Evolutionary conservation across 1,140 invertebrate species (phyloP).

Genomic region (Drosophila tani): DNA sequence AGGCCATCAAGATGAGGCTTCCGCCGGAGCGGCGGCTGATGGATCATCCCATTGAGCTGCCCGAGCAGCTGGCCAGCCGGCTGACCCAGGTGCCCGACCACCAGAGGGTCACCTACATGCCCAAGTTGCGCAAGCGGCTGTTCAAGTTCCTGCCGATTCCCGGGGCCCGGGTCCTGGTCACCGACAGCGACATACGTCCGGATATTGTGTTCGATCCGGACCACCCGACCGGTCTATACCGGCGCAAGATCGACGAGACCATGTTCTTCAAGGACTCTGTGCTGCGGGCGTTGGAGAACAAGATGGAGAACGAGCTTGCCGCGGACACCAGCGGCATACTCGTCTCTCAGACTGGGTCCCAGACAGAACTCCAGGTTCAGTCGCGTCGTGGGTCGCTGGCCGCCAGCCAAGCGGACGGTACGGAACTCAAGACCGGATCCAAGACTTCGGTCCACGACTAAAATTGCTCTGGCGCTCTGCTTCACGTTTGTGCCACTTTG

Average conservation of each 20-base stretch:
- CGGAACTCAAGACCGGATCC: not conserved
- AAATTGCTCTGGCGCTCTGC: constrained; percentile 10
- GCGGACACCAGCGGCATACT: not conserved
- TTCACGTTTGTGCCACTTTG: constrained; percentile 62
- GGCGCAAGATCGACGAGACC: constrained; percentile 47
- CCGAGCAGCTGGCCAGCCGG: constrained; percentile 24
- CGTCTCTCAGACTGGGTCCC: not conserved
- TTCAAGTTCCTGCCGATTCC: constrained; percentile 79
- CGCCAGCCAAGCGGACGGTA: not conserved
- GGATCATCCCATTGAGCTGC: constrained; percentile 52
- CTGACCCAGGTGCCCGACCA: constrained; percentile 60
- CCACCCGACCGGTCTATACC: constrained; percentile 57
- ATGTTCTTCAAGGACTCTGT: constrained; percentile 59
- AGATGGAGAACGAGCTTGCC: not conserved
- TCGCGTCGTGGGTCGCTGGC: not conserved
- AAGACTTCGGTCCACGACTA: constrained; percentile 17
- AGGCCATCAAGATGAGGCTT: constrained; percentile 56
- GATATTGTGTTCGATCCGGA: constrained; percentile 62
- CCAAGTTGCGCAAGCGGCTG: constrained; percentile 67
- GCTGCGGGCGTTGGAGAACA: constrained; percentile 26
- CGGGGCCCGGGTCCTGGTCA: constrained; percentile 67
- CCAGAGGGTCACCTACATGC: constrained; percentile 57
- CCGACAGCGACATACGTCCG: constrained; percentile 65
- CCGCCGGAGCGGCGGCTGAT: constrained; percentile 56
- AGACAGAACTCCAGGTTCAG: not conserved